Percentiles rank a stretch among this genome's conserved stretches.
Evolutionary conservation across 2,888 invertebrate species (phyloP).

Genomic region (Beris morrisii): DNA sequence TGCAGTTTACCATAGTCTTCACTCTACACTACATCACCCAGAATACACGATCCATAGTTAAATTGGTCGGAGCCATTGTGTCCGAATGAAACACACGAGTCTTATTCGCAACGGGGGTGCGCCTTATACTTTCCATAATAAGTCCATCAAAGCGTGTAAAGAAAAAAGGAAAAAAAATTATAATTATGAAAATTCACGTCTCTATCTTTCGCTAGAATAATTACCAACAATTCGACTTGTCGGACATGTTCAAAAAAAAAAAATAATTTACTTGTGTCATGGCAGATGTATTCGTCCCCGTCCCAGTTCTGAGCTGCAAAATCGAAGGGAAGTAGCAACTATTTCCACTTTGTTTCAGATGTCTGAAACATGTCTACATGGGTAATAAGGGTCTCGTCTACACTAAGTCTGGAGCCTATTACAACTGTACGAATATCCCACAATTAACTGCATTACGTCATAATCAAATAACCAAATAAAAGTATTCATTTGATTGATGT

Average conservation of each 20-base stretch:
- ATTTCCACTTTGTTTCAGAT: neutral
- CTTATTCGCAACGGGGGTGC: too few species aligned
- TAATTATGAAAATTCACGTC: neutral
- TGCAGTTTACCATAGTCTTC: too few species aligned
- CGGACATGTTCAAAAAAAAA: conserved; percentile 18
- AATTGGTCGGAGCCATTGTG: too few species aligned
- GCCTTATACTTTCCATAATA: conserved; percentile 13
- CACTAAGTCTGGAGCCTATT: neutral
- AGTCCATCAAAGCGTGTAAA: conserved; percentile 23
- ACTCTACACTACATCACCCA: too few species aligned
- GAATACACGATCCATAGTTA: too few species aligned
- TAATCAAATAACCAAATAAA: conserved; percentile 38
- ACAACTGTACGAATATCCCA: neutral
- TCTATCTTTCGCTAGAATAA: conserved; percentile 26
- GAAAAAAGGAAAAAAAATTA: too few species aligned
- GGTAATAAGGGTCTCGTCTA: too few species aligned
- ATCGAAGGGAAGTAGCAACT: neutral
- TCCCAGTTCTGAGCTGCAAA: neutral
- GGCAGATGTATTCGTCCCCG: neutral
- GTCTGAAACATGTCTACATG: neutral
- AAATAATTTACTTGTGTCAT: conserved; percentile 24
- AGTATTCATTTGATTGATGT: conserved; percentile 23
- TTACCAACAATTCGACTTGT: conserved; percentile 14
- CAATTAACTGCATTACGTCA: conserved; percentile 39
- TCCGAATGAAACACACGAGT: too few species aligned